Conservation (phyloP, 2,888 invertebrate species). For the Saturnia pavonia region DNA sequence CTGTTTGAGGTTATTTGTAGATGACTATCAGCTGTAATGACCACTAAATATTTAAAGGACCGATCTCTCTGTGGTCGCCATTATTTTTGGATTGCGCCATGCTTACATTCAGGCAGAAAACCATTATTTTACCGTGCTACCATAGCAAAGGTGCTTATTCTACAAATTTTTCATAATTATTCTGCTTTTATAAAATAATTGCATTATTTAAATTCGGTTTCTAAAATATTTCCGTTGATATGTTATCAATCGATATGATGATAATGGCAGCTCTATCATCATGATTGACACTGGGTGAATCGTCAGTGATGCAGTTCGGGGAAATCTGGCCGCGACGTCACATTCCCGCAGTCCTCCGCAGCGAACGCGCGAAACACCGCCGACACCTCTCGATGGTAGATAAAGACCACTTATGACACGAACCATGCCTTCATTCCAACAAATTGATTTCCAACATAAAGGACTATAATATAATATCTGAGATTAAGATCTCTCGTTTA, state of each 20-base stretch:
- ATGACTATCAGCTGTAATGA: background rate
- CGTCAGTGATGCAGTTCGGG: constrained; percentile 60
- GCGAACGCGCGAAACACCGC: constrained; percentile 71
- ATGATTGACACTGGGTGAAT: constrained; percentile 47
- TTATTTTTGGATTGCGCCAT: too few relatives aligned
- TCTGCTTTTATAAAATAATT: background rate
- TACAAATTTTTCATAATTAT: background rate
- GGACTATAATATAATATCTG: constrained; percentile 37
- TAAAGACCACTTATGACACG: constrained; percentile 74
- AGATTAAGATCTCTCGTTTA: constrained; percentile 45
- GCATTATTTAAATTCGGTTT: background rate
- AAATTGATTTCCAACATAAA: constrained; percentile 73
- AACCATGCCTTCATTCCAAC: constrained; percentile 73
- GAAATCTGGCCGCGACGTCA: constrained; percentile 60
- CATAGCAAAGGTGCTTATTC: too few relatives aligned
- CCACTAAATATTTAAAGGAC: too few relatives aligned
- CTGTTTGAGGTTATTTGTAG: background rate
- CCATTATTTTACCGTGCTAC: too few relatives aligned
- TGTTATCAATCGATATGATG: constrained; percentile 12
- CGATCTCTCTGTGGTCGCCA: too few relatives aligned
- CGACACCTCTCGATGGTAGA: constrained; percentile 72
- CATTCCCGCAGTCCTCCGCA: constrained; percentile 50
- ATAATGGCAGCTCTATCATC: constrained; percentile 39
- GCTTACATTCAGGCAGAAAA: too few relatives aligned
- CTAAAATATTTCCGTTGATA: background rate